Evolutionary conservation across 2,888 invertebrate species (phyloP), one percentile per base, ranked within the genome.

Genomic region (Tanypteryx hageni): DNA sequence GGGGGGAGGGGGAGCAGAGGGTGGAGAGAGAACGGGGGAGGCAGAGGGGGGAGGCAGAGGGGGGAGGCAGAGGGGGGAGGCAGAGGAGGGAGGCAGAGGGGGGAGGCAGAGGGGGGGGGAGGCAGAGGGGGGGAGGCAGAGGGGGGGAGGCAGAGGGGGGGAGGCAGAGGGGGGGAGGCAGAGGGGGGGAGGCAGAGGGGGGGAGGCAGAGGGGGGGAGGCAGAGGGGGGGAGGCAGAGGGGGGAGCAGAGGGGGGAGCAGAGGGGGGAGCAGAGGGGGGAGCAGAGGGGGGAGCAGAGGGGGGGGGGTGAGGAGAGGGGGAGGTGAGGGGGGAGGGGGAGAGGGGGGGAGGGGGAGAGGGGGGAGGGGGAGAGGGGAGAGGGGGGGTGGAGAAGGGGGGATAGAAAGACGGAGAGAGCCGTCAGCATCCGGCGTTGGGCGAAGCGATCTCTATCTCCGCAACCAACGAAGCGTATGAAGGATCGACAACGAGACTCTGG

Each of bases 361-460:
- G n/a, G n/a, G n/a, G n/a, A n/a, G n/a, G n/a, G n/a, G n/a, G n/a
- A n/a, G n/a, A n/a, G n/a, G n/a, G n/a, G n/a, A n/a, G n/a, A n/a
- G n/a, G n/a, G n/a, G n/a, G n/a, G n/a, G n/a, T n/a, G n/a, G 18
- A 61, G 13, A 16, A 64, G 64, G 13, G 18, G n/a, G 11, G n/a
- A n/a, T n/a, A 64, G 18, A 11, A 18, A 0, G 13, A 64, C 11
- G 64, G 64, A 18, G 64, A 5, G 64, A n/a, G 64, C 10, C 64
- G 64, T 16, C n/a, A 11, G 83, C 83, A 83, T 83, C 83, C 83
- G 83, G 83, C 83, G 64, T 11, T n/a, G 56, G 57, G 83, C 57
- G 44, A 44, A 44, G 44, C 44, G 44, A 44, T 44, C 44, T 44
- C 44, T 44, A 44, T 44, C 44, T 57, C 11, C 83, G 56, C 56